Evolutionary conservation across 2,797 vertebrate genomes (phyloP).

Genomic region (Dendrocincla tyrannina): DNA sequence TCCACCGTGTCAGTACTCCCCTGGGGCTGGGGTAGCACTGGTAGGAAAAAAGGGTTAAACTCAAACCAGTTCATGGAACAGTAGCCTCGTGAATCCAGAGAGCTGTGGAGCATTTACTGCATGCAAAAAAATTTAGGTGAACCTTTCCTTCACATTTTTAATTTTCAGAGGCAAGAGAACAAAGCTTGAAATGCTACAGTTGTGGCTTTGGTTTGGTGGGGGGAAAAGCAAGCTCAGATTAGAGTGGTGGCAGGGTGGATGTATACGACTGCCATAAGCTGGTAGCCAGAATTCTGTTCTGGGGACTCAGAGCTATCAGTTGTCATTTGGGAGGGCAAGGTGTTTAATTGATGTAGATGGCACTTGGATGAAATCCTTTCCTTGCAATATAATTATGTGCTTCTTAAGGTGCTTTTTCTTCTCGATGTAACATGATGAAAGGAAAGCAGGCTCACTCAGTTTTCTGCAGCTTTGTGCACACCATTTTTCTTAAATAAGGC

Average conservation of each 20-base stretch:
- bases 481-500: rapidly evolving
- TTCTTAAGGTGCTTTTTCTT: neutral
- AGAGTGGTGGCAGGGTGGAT: neutral
- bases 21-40: rapidly evolving
- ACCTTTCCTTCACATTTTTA: neutral
- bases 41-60: neutral
- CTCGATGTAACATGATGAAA: neutral
- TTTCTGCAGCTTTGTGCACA: neutral
- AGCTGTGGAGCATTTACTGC: rapidly evolving
- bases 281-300: neutral
- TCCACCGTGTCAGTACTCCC: rapidly evolving
- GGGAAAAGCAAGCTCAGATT: neutral
- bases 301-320: rapidly evolving
- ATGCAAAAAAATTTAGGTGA: rapidly evolving
- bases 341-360: neutral
- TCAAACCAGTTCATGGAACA: neutral
- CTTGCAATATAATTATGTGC: neutral
- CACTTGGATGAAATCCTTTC: neutral
- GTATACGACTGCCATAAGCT: rapidly evolving
- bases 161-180: neutral
- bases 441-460: neutral
- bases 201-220: neutral
- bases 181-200: neutral
- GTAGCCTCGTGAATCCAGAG: neutral
- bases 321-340: neutral